Conservation (phyloP, 1,140 invertebrate species). For the Manduca sexta region DNA sequence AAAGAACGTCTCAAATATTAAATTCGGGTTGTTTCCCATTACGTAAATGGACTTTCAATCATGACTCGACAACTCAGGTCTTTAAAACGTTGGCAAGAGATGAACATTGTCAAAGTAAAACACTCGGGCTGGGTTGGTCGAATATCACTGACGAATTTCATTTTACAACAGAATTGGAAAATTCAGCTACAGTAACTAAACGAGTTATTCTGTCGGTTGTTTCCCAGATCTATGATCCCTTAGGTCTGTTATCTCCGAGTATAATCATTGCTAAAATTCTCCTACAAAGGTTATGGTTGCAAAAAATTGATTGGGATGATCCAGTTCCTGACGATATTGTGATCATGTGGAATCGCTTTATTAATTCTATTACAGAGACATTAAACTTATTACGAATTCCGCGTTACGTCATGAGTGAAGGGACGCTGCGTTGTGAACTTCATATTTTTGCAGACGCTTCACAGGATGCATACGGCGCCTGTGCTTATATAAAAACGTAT, state of each 20-base stretch:
- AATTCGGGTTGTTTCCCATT: no score
- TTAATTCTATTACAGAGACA: no score
- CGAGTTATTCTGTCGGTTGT: slow-evolving; percentile 2
- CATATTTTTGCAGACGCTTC: slow-evolving; percentile 6
- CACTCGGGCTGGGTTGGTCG: slow-evolving; percentile 26
- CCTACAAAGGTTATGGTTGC: slow-evolving; percentile 6
- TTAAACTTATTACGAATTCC: no score
- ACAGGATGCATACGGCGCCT: slow-evolving; percentile 1
- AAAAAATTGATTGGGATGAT: slow-evolving; percentile 10
- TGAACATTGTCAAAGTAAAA: slow-evolving; percentile 17
- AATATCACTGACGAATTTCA: slow-evolving; percentile 22
- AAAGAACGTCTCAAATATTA: no score
- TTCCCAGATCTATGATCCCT: no score
- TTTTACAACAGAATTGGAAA: slow-evolving; percentile 13
- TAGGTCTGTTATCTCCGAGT: not conserved
- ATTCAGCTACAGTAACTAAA: slow-evolving; percentile 2
- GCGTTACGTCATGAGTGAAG: not conserved
- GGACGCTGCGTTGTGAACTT: not conserved
- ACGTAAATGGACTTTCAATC: no score
- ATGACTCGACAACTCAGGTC: not conserved
- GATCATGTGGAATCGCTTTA: not conserved
- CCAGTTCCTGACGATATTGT: slow-evolving; percentile 1
- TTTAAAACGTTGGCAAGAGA: slow-evolving; percentile 9
- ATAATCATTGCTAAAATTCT: slow-evolving; percentile 4
- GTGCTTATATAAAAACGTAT: not conserved